Percentiles rank a stretch among this genome's conserved stretches.
Evolutionary conservation across 37 sponge, comb jelly and placozoan species (phyloP).

Genomic region (Sycon ciliatum): DNA sequence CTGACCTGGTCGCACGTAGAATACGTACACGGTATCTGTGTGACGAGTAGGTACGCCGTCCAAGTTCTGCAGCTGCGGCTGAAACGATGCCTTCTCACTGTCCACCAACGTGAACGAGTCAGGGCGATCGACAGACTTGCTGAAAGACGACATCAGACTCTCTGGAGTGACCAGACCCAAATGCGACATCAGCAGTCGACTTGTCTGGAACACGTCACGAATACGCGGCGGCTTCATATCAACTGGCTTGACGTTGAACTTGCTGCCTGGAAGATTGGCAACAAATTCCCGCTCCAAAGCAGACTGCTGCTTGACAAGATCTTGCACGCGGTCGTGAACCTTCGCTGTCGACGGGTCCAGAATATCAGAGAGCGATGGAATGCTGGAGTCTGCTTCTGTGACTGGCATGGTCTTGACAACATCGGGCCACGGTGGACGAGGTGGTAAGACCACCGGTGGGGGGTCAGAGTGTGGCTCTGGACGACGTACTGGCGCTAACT

Average conservation of each 20-base stretch:
- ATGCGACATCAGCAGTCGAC: constrained; percentile 54
- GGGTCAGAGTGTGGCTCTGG: constrained; percentile 31
- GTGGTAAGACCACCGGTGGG: not conserved
- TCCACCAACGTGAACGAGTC: no score
- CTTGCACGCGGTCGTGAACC: not conserved
- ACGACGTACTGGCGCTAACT: constrained; percentile 26
- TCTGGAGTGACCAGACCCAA: constrained; percentile 50
- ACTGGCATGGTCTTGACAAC: constrained; percentile 20
- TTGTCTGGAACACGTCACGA: no score
- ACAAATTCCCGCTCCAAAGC: no score
- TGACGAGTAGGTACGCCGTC: constrained; percentile 62
- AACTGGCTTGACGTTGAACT: no score
- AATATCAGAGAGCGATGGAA: constrained; percentile 35
- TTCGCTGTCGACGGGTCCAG: not conserved
- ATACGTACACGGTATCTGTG: constrained; percentile 70
- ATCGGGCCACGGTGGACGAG: constrained; percentile 49
- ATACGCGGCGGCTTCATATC: no score
- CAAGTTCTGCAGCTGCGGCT: constrained; percentile 35
- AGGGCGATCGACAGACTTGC: no score
- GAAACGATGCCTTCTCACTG: no score
- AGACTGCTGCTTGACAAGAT: not conserved
- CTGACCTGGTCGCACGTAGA: constrained; percentile 59
- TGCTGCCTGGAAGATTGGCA: no score
- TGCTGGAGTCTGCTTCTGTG: constrained; percentile 21
- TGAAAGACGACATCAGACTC: constrained; percentile 37